These are phyloP conservation scores for Otolemur crassicaudatus DNA, from an alignment of 2,797 vertebrate species.

Conservation along the genomic window DNA sequence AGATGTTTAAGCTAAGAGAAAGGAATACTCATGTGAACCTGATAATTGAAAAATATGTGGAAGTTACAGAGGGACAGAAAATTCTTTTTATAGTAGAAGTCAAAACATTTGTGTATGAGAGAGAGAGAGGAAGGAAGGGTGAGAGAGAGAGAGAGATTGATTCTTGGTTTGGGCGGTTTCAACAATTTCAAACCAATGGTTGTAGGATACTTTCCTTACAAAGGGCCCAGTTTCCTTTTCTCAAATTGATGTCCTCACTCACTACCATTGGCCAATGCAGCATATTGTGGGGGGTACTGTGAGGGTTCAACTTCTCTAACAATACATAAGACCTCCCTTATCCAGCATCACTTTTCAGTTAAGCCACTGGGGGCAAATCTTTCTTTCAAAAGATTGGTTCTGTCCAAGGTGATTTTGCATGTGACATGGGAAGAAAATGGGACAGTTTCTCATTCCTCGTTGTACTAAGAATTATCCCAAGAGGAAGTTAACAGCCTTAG, in stretches of 20 bases:
- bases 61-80: neutral
- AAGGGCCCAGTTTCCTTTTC: neutral
- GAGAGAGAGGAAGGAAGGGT: neutral
- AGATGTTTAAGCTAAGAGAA: neutral
- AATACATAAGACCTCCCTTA: neutral
- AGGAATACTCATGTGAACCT: neutral
- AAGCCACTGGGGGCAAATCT: accelerated
- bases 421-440: neutral
- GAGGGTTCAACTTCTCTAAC: neutral
- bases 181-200: neutral
- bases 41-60: neutral
- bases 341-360: neutral
- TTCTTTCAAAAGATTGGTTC: neutral
- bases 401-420: neutral
- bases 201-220: neutral
- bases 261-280: neutral
- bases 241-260: neutral
- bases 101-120: neutral
- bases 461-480: neutral
- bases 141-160: no score
- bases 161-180: neutral
- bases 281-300: neutral
- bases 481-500: neutral
- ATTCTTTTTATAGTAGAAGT: neutral
- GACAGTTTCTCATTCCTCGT: neutral